Evolutionary conservation across 2,113 vertebrate genomes (phyloP), one percentile per base, ranked within the genome.

Genomic region (Platichthys stellatus): DNA sequence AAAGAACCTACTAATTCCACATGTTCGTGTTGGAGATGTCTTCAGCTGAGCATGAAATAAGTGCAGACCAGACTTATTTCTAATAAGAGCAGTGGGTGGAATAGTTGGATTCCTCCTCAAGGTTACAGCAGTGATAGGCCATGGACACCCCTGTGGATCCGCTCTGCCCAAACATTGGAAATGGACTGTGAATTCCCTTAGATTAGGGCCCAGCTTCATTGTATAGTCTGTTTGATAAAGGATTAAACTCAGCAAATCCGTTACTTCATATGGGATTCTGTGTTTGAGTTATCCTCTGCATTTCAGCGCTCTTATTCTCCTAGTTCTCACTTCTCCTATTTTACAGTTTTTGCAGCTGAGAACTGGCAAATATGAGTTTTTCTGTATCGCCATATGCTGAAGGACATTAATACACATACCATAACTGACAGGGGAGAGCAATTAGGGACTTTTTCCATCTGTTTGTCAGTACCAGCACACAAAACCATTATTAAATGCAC

Each of bases 211-310:
- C 43, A 74, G 86, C 15, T 69, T 88, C 86, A 84, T 83, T 87
- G 82, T 90, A 82, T 76, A 84, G 82, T 84, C 75, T 92, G 87
- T 93, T 92, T 93, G 87, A 91, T 79, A 83, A 91, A 76, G 86
- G 91, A 92, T 93, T 90, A 90, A 92, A 75, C 35, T 78, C 26
- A 57, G 79, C 81, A 89, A 92, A 93, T 90, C 91, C 76, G 61
- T 91, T 80, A 88, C 82, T 91, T 90, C 83, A 90, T 88, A 89
- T 90, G 79, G 81, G 79, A 86, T 75, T 78, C 64, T 11, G 70
- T 88, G 87, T 90, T 86, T 91, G 73, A 92, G 74, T 90, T 87
- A 80, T 81, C 74, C 74, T 83, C 69, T 77, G 81, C 80, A 85
- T 81, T 91, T 89, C 75, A 74, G 18, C 80, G 71, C 73, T 68